Percentiles rank a stretch among this genome's conserved stretches.
Evolutionary conservation across 2,888 invertebrate genomes (phyloP).

Genomic region (Agrypnus murinus): DNA sequence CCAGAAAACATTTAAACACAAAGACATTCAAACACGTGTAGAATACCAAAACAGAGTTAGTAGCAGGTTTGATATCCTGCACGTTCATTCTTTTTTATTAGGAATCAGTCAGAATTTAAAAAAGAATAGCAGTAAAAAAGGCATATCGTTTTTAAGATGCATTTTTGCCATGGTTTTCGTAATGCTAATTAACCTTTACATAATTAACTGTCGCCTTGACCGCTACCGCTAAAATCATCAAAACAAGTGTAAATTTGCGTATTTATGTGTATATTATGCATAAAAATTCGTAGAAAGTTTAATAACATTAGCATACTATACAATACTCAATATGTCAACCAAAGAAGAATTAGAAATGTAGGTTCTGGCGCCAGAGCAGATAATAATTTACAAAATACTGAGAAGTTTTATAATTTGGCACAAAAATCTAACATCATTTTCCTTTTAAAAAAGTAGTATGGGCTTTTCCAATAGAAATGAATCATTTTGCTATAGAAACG

Average conservation of each 20-base stretch:
- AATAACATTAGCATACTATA: constrained; percentile 4
- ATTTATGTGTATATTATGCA: constrained; percentile 14
- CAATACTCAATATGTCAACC: not conserved
- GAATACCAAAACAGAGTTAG: too few relatives aligned
- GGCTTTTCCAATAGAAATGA: not conserved
- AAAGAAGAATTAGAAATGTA: not conserved
- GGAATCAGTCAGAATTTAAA: too few relatives aligned
- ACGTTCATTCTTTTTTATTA: too few relatives aligned
- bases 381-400: not conserved
- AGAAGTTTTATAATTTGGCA: not conserved
- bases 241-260: constrained; percentile 3
- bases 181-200: not conserved
- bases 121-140: too few relatives aligned
- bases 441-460: not conserved
- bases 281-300: not conserved
- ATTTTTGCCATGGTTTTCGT: too few relatives aligned
- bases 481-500: not conserved
- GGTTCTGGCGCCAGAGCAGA: not conserved
- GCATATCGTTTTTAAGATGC: too few relatives aligned
- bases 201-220: constrained; percentile 1
- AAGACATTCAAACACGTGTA: too few relatives aligned
- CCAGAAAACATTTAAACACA: too few relatives aligned
- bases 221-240: not conserved
- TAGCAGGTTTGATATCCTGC: too few relatives aligned
- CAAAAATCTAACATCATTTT: not conserved